Evolutionary conservation across 2,888 invertebrate species (phyloP).

Genomic region (Lycophotia porphyrea): DNA sequence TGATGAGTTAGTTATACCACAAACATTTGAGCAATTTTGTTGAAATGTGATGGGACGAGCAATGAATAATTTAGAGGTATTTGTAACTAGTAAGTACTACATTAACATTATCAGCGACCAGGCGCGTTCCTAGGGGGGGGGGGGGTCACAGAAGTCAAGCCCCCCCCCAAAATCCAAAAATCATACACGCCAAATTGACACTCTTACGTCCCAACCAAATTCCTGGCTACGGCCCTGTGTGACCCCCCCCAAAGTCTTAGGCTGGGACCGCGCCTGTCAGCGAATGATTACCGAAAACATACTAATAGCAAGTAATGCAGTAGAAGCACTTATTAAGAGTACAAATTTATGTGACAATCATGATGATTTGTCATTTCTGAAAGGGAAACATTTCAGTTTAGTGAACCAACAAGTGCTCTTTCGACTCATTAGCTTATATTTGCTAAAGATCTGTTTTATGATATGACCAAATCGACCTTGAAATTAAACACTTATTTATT

Average conservation of each 20-base stretch:
- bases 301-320: constrained; percentile 5
- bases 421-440: background rate
- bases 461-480: background rate
- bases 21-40: background rate
- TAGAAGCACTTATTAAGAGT: constrained; percentile 9
- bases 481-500: background rate
- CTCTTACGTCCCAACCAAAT: too few relatives aligned
- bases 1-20: background rate
- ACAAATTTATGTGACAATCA: constrained; percentile 4
- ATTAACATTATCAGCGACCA: constrained; percentile 9
- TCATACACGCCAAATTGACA: too few relatives aligned
- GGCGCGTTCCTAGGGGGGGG: too few relatives aligned
- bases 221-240: too few relatives aligned
- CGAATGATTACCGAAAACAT: constrained; percentile 3
- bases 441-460: background rate
- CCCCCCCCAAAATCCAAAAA: too few relatives aligned
- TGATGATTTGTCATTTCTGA: background rate
- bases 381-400: background rate
- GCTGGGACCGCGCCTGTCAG: too few relatives aligned
- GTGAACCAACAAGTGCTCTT: background rate
- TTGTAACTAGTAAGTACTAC: too few relatives aligned
- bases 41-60: too few relatives aligned
- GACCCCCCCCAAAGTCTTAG: too few relatives aligned
- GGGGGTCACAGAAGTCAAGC: too few relatives aligned
- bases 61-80: too few relatives aligned